Percentiles rank a stretch among this genome's conserved stretches.
Evolutionary conservation across 2,797 vertebrate genomes (phyloP).

Genomic region (Betta splendens): DNA sequence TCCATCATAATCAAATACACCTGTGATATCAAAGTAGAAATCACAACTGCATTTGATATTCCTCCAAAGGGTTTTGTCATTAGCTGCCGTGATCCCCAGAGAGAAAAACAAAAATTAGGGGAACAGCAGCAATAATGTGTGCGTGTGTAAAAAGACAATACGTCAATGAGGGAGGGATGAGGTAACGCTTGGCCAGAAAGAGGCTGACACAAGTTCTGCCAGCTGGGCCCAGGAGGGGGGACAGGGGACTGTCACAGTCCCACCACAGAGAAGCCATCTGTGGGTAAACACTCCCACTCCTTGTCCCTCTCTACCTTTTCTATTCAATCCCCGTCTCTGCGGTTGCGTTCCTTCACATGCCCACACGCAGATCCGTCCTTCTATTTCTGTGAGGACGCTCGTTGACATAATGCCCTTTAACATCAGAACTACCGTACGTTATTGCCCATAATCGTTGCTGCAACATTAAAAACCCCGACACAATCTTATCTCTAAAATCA

Average conservation of each 20-base stretch:
- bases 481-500: no score
- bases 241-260: slow-evolving; percentile 49
- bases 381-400: no score
- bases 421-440: no score
- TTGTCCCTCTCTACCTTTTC: slow-evolving; percentile 25
- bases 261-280: slow-evolving; percentile 79
- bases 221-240: slow-evolving; percentile 62
- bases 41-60: no score
- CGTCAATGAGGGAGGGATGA: slow-evolving; percentile 42
- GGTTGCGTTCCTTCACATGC: slow-evolving; percentile 42
- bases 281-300: slow-evolving; percentile 50
- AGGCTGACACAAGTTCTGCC: slow-evolving; percentile 33
- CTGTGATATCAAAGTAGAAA: background rate
- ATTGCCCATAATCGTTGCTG: no score
- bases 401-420: no score
- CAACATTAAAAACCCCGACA: no score
- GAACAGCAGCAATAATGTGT: background rate
- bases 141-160: slow-evolving; percentile 6
- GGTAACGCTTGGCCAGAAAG: slow-evolving; percentile 62
- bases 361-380: slow-evolving; percentile 1
- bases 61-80: no score
- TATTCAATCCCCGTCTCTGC: slow-evolving; percentile 19
- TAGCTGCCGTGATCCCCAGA: background rate
- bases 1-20: no score
- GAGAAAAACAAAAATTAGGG: background rate